Conservation (phyloP, 2,888 invertebrate genomes). For the Odiellus spinosus region DNA sequence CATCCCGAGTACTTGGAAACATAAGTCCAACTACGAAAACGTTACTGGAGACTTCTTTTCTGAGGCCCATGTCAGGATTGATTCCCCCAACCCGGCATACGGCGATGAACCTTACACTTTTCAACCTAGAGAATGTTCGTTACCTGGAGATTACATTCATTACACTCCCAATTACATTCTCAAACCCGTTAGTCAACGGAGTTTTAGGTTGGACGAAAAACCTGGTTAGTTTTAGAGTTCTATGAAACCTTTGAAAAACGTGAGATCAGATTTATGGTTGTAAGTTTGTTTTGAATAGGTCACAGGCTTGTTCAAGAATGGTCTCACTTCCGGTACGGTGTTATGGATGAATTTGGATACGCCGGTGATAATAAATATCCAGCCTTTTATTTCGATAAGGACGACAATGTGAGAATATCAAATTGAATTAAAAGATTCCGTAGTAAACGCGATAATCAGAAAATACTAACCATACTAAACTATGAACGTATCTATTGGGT, state of each 20-base stretch:
- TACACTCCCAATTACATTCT: slow-evolving; percentile 23
- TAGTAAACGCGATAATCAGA: too few relatives aligned
- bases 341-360: slow-evolving; percentile 24
- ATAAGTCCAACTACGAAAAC: slow-evolving; percentile 23
- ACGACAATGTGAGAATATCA: slow-evolving; percentile 12
- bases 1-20: slow-evolving; percentile 43
- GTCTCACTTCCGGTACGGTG: slow-evolving; percentile 23
- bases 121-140: slow-evolving; percentile 43
- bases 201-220: neutral
- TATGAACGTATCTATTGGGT: too few relatives aligned
- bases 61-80: slow-evolving; percentile 37
- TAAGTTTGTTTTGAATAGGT: slow-evolving; percentile 5
- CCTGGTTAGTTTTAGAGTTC: neutral
- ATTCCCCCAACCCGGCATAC: slow-evolving; percentile 37
- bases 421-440: too few relatives aligned
- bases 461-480: too few relatives aligned
- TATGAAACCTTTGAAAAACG: too few relatives aligned
- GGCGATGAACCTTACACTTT: slow-evolving; percentile 42
- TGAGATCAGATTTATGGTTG: neutral
- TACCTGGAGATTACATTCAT: slow-evolving; percentile 42
- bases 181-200: too few relatives aligned
- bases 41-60: slow-evolving; percentile 15
- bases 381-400: slow-evolving; percentile 20
- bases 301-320: slow-evolving; percentile 23
- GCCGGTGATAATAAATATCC: slow-evolving; percentile 17